These are phyloP conservation scores for Ptyas mucosa DNA, from an alignment of 2,113 vertebrate species.

Conservation along the genomic window DNA sequence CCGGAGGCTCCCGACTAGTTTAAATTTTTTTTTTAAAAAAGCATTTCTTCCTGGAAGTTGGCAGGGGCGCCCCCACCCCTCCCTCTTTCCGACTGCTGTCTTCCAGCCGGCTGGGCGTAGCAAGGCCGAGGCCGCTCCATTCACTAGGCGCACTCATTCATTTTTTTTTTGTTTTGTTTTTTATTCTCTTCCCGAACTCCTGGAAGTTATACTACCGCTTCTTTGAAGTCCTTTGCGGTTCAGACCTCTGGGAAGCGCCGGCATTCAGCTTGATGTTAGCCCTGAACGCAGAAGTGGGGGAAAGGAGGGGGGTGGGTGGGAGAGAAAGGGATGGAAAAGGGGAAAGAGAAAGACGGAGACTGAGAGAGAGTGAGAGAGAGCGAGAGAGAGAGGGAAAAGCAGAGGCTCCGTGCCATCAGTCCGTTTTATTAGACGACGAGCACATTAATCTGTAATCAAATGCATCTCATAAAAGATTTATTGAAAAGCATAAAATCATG, in stretches of 20 bases:
- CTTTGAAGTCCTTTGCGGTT: background rate
- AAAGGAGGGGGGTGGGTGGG: background rate
- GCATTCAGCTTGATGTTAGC: background rate
- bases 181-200: background rate
- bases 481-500: constrained; percentile 96
- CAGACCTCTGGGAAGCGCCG: background rate
- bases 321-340: constrained; percentile 39
- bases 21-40: background rate
- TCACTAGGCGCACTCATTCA: background rate
- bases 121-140: background rate
- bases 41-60: background rate
- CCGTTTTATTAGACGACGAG: constrained; percentile 94
- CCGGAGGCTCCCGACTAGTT: background rate
- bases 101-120: background rate
- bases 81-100: no score
- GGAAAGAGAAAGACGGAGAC: constrained; percentile 38
- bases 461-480: constrained; percentile 99
- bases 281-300: accelerated
- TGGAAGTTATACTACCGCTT: background rate
- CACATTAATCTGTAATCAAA: constrained; percentile 97
- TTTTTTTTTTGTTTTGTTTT: no score
- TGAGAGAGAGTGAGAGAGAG: constrained; percentile 30
- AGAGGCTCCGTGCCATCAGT: constrained; percentile 61
- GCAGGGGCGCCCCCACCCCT: background rate
- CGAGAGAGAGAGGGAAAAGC: constrained; percentile 35